These are phyloP conservation scores for Hylaeus anthracinus DNA, from an alignment of 1,140 invertebrate genomes.

Conservation along the genomic window DNA sequence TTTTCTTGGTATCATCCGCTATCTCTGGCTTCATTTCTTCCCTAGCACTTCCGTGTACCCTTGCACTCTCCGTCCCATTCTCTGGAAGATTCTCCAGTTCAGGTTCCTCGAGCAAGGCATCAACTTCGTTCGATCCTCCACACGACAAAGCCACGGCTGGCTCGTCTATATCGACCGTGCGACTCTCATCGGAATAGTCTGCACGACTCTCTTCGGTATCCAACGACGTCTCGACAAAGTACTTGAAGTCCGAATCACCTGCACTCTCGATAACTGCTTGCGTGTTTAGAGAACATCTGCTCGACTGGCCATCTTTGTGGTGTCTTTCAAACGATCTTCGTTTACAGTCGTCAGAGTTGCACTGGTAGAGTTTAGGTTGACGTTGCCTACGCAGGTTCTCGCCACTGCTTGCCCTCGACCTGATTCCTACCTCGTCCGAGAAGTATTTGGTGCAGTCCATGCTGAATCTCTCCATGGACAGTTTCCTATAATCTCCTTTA, in stretches of 20 bases:
- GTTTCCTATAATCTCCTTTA: slow-evolving; percentile 74
- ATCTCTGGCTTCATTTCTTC: not conserved
- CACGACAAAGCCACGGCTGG: slow-evolving; percentile 35
- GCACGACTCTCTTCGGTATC: slow-evolving; percentile 72
- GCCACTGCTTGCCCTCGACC: slow-evolving; percentile 71
- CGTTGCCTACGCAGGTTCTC: slow-evolving; percentile 70
- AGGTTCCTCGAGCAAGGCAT: slow-evolving; percentile 74
- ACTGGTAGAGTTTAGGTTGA: slow-evolving; percentile 75
- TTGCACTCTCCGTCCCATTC: slow-evolving; percentile 30
- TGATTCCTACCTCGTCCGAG: slow-evolving; percentile 70
- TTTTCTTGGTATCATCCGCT: not conserved
- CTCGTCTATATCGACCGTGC: slow-evolving; percentile 70
- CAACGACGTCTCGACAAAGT: slow-evolving; percentile 70
- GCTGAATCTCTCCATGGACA: slow-evolving; percentile 73
- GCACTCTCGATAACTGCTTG: slow-evolving; percentile 64
- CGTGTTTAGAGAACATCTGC: slow-evolving; percentile 75
- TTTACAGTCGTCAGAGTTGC: slow-evolving; percentile 77
- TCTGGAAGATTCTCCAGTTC: slow-evolving; percentile 75
- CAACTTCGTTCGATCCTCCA: slow-evolving; percentile 66
- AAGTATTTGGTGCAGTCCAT: slow-evolving; percentile 70
- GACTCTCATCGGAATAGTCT: slow-evolving; percentile 70
- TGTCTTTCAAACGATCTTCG: slow-evolving; percentile 75
- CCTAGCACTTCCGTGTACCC: too few relatives aligned
- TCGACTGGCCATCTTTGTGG: slow-evolving; percentile 71
- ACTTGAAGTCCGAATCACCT: slow-evolving; percentile 74